Percentiles rank a stretch among this genome's conserved stretches.
Conservation (phyloP, 2,888 invertebrate species). For the Sinodicranocentrus sp. region DNA sequence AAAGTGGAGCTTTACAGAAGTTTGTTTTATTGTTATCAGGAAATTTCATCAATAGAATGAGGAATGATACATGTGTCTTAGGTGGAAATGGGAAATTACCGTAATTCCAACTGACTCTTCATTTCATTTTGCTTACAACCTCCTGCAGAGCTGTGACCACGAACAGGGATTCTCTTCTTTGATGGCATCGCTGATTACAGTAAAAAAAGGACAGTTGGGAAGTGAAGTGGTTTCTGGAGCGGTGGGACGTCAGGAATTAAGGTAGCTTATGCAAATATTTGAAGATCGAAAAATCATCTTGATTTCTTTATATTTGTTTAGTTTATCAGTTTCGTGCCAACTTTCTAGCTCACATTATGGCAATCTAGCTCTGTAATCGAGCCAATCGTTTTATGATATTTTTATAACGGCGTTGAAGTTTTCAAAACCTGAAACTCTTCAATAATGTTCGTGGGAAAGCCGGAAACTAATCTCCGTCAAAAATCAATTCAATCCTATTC, state of each 20-base stretch:
- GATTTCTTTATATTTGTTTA: too few species aligned
- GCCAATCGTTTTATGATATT: too few species aligned
- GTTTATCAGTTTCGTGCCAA: too few species aligned
- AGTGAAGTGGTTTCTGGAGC: not conserved
- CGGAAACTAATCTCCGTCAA: constrained; percentile 45
- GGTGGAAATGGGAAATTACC: not conserved
- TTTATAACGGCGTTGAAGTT: not conserved
- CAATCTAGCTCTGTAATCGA: too few species aligned
- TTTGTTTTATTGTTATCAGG: not conserved
- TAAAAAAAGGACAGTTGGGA: not conserved
- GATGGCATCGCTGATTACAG: too few species aligned
- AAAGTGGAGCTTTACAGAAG: too few species aligned
- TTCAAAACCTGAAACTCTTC: not conserved
- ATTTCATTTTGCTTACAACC: not conserved
- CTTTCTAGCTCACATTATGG: too few species aligned
- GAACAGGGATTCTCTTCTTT: too few species aligned
- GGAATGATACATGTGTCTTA: too few species aligned
- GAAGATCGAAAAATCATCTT: too few species aligned
- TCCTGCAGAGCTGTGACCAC: not conserved
- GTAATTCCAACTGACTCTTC: not conserved
- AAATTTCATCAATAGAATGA: too few species aligned
- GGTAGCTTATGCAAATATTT: constrained; percentile 60
- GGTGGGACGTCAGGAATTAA: not conserved
- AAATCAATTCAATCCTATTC: constrained; percentile 40
- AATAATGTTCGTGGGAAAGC: constrained; percentile 11